Evolutionary conservation across 2,797 vertebrate species (phyloP).

Genomic region (Poecilia velifera): DNA sequence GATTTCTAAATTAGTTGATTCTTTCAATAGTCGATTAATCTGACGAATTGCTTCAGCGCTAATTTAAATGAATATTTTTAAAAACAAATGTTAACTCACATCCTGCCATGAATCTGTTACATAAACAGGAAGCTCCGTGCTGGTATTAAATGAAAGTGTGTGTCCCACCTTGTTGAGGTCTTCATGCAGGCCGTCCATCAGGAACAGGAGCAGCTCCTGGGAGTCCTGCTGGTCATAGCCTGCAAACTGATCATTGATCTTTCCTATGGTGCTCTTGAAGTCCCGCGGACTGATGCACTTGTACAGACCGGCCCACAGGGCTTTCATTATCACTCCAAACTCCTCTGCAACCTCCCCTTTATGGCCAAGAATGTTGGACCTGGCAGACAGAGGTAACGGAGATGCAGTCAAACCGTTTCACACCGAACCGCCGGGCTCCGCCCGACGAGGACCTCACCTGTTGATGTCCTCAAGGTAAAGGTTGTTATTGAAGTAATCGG

Average conservation of each 20-base stretch:
- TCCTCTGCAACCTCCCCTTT: slow-evolving; percentile 98
- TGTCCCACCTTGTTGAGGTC: slow-evolving; percentile 95
- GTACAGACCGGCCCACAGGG: slow-evolving; percentile 94
- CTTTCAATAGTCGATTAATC: no score
- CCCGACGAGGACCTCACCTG: slow-evolving; percentile 77
- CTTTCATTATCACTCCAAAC: slow-evolving; percentile 97
- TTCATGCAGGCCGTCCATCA: slow-evolving; percentile 98
- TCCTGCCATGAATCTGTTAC: no score
- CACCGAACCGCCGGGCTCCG: not conserved
- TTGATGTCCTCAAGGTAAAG: slow-evolving; percentile 94
- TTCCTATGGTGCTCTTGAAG: slow-evolving; percentile 96
- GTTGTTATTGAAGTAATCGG: slow-evolving; percentile 95
- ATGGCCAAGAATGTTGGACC: slow-evolving; percentile 93
- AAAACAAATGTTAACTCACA: slow-evolving; percentile 4
- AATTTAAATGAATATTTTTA: no score
- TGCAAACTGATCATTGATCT: slow-evolving; percentile 96
- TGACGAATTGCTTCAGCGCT: no score
- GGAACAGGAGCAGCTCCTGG: slow-evolving; percentile 95
- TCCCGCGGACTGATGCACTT: slow-evolving; percentile 94
- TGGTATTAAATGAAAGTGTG: not conserved
- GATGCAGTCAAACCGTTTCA: not conserved
- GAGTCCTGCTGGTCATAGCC: slow-evolving; percentile 96
- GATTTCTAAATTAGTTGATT: no score
- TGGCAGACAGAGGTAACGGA: slow-evolving; percentile 55
- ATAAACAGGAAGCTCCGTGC: not conserved